Conservation (phyloP, 2,113 vertebrate species). For the Hemiscyllium ocellatum region DNA sequence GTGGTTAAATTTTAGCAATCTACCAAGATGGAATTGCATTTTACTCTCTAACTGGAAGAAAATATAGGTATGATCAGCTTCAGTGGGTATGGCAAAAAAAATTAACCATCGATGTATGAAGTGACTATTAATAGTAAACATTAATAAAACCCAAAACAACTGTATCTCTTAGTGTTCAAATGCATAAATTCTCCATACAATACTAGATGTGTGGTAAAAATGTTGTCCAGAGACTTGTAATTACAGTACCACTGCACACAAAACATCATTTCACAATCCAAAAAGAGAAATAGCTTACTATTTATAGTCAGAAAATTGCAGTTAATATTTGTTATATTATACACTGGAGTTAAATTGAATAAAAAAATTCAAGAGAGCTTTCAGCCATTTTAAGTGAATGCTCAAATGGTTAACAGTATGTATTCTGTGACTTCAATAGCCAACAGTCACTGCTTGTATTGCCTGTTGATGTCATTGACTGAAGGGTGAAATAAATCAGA, state of each 20-base stretch:
- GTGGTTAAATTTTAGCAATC: neutral
- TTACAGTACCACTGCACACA: neutral
- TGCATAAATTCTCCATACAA: neutral
- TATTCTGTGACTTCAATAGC: neutral
- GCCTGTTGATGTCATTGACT: constrained; percentile 32
- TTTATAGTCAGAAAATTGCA: neutral
- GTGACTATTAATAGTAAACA: neutral
- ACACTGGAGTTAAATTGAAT: neutral
- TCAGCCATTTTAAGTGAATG: neutral
- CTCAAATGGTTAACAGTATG: neutral
- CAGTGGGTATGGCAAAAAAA: neutral
- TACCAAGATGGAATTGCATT: neutral
- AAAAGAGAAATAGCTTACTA: constrained; percentile 10
- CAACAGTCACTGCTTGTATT: neutral
- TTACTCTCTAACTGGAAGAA: neutral
- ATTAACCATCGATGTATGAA: neutral
- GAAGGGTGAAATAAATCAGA: constrained; percentile 31
- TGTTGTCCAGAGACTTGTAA: neutral
- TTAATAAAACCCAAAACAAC: neutral
- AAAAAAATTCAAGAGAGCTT: constrained; percentile 32
- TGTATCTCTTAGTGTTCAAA: neutral
- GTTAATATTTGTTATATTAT: constrained; percentile 11
- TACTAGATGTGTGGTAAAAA: neutral
- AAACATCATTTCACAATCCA: neutral
- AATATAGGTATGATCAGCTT: neutral